A percentile compares a stretch with the other conserved stretches of the same genome.
phyloP scores from a whole-genome alignment of 2,797 vertebrate species.

The Gymnopithys bicolor region DNA sequence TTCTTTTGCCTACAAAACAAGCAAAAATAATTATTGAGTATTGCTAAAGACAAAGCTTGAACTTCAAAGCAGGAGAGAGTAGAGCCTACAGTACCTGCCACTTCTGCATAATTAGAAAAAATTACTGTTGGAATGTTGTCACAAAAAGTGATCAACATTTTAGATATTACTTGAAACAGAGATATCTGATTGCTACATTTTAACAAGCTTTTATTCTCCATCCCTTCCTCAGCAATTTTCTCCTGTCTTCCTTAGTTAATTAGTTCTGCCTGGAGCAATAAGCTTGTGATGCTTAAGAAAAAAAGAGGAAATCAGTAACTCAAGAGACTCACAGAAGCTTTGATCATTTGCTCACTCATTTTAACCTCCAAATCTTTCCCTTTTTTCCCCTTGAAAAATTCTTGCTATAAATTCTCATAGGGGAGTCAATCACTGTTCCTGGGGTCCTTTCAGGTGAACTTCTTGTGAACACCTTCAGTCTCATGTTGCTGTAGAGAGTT shows the following conservation, averaged over 20 bases:
- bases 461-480: not conserved
- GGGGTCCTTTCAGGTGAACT: not conserved
- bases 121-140: not conserved
- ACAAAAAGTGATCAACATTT: not conserved
- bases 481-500: not conserved
- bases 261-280: not conserved
- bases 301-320: not conserved
- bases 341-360: not conserved
- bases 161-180: not conserved
- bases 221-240: not conserved
- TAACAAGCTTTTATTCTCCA: not conserved
- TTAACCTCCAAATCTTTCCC: not conserved
- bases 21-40: not conserved
- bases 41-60: not conserved
- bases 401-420: not conserved
- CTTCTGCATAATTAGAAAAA: not conserved
- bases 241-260: slow-evolving; percentile 11
- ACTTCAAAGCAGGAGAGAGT: not conserved
- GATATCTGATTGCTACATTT: not conserved
- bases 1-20: not conserved
- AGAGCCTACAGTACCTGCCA: not conserved
- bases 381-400: not conserved
- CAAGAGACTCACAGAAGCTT: not conserved
- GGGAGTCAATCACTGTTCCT: not conserved
- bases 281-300: not conserved